Evolutionary conservation across 2,888 invertebrate genomes (phyloP), one percentile per base, ranked within the genome.

Genomic region (Carabus problematicus): DNA sequence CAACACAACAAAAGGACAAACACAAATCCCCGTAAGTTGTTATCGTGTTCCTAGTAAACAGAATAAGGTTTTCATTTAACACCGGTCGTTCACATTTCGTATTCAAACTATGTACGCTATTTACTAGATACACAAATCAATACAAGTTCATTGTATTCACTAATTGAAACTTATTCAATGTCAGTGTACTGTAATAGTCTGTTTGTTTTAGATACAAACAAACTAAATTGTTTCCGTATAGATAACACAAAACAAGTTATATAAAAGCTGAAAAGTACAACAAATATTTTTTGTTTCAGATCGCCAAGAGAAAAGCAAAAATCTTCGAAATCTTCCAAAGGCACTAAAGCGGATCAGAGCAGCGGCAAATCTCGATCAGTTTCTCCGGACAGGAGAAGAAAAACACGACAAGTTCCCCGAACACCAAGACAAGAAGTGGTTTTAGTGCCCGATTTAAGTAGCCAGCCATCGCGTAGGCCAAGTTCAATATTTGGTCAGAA

Each of bases 401-500:
- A 59, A 43, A 55, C 59, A 3, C 69, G 62, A 8, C 61, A 49
- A 8, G 54, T 62, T 9, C 69, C 69, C 3, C 61, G 62, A 7
- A 69, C 69, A 4, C 69, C 69, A 1, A 29, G 14, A 11, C 69
- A 69, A 55, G 54, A 69, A 41, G 55, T 55, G 8, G 69, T 69
- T 8, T 55, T 69, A 16, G 69, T 69, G 29, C 69, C 69, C 43
- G 62, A 69, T 54, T 45, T 55, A 40, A 60, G 62, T 12, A 45
- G 43, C 8, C 29, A 52, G 14, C 45, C 62, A 7, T 62, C 62
- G 7, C n/a, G 69, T 14, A 43, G 69, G n/a, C 55, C 69, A 3
- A 69, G 69, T 42, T 62, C 62, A 6, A 69, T 69, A 54, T 69
- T 69, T 45, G 69, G 69, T 3, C 62, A 60, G 41, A 69, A 62